Percentiles rank a stretch among this genome's conserved stretches.
Evolutionary conservation across 1,140 invertebrate genomes (phyloP).

Genomic region (Caenorhabditis remanei): DNA sequence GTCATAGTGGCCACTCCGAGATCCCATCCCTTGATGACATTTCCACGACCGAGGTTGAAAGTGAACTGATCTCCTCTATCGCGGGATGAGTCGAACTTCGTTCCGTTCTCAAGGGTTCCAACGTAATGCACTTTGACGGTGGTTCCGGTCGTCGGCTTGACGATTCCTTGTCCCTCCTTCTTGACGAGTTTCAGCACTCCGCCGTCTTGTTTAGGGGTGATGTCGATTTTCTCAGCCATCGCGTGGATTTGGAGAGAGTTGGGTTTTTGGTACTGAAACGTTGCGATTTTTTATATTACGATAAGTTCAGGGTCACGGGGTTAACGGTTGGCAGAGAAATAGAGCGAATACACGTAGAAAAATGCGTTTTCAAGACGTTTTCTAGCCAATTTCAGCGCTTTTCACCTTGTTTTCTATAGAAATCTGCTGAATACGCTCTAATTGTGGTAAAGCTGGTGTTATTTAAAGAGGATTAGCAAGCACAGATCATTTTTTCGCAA

Average conservation of each 20-base stretch:
- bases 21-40: slow-evolving; percentile 62
- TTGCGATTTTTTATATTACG: not conserved
- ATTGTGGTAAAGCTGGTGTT: too few species aligned
- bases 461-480: too few species aligned
- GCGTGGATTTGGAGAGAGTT: not conserved
- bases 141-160: slow-evolving; percentile 46
- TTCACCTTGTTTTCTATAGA: too few species aligned
- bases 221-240: slow-evolving; percentile 1
- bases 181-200: slow-evolving; percentile 60
- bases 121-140: slow-evolving; percentile 64
- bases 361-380: too few species aligned
- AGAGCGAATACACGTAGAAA: too few species aligned
- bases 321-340: too few species aligned
- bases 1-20: slow-evolving; percentile 64
- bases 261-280: not conserved
- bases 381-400: too few species aligned
- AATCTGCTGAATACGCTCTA: too few species aligned
- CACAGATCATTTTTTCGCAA: too few species aligned
- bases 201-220: slow-evolving; percentile 53
- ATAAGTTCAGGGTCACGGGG: too few species aligned
- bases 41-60: slow-evolving; percentile 56
- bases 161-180: slow-evolving; percentile 33
- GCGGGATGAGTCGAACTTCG: slow-evolving; percentile 60
- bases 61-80: slow-evolving; percentile 53
- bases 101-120: slow-evolving; percentile 58